A percentile compares a stretch with the other conserved stretches of the same genome.
These are phyloP conservation scores for Choristoneura rosaceana DNA, from an alignment of 2,888 invertebrate species.

Conservation along the genomic window DNA sequence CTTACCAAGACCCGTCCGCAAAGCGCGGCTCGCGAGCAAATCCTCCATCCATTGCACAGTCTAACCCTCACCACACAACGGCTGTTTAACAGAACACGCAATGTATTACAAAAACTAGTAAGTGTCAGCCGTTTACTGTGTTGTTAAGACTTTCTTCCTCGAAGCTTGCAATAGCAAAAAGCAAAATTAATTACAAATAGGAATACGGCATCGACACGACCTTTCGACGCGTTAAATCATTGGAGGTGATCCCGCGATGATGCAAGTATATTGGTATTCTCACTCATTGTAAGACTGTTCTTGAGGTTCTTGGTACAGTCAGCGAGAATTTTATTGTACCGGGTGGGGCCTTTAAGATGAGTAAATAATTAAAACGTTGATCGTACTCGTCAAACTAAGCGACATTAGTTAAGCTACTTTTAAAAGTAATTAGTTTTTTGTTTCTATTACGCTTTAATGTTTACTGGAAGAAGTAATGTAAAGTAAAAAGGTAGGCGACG, in stretches of 20 bases:
- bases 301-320: neutral
- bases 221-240: constrained; percentile 74
- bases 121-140: neutral
- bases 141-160: neutral
- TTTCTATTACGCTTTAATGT: too few species aligned
- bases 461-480: too few species aligned
- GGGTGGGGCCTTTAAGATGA: too few species aligned
- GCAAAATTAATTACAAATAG: constrained; percentile 55
- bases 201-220: constrained; percentile 73
- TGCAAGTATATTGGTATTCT: constrained; percentile 13
- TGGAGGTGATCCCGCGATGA: constrained; percentile 28
- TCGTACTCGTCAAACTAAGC: too few species aligned
- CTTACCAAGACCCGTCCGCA: neutral
- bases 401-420: too few species aligned
- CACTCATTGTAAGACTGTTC: neutral
- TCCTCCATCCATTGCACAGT: neutral
- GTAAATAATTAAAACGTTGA: too few species aligned
- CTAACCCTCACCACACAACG: neutral
- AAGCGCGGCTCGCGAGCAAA: neutral
- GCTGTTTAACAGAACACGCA: neutral
- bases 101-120: neutral
- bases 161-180: constrained; percentile 46
- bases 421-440: too few species aligned
- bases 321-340: neutral
- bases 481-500: too few species aligned